Evolutionary conservation across 2,888 invertebrate genomes (phyloP).

Genomic region (Allolobophora icterica): DNA sequence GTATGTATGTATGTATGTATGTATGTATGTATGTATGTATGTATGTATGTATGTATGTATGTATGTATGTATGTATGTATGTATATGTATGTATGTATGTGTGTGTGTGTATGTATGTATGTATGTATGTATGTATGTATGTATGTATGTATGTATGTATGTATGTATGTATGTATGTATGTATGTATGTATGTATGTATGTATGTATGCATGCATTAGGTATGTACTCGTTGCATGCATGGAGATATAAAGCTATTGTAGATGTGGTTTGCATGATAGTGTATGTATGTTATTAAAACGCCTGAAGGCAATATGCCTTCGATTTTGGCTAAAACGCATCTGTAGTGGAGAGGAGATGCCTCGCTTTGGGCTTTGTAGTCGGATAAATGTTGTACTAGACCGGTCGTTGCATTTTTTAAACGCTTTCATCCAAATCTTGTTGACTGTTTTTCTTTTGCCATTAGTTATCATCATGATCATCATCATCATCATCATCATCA

Average conservation of each 20-base stretch:
- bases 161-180: not conserved
- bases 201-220: no score
- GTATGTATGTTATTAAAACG: not conserved
- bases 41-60: no score
- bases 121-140: no score
- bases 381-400: not conserved
- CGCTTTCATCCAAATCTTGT: not conserved
- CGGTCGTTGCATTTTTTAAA: not conserved
- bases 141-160: not conserved
- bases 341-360: no score
- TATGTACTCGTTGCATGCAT: not conserved
- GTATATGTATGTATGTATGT: no score
- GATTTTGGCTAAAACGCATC: not conserved
- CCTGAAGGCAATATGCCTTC: not conserved
- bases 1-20: no score
- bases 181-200: no score
- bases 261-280: not conserved
- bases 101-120: no score
- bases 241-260: not conserved
- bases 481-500: no score
- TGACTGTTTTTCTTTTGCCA: not conserved
- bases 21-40: no score
- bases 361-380: not conserved
- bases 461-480: not conserved
- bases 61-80: no score